phyloP scores from a whole-genome alignment of 2,797 vertebrate species.

The Martes flavigula region DNA sequence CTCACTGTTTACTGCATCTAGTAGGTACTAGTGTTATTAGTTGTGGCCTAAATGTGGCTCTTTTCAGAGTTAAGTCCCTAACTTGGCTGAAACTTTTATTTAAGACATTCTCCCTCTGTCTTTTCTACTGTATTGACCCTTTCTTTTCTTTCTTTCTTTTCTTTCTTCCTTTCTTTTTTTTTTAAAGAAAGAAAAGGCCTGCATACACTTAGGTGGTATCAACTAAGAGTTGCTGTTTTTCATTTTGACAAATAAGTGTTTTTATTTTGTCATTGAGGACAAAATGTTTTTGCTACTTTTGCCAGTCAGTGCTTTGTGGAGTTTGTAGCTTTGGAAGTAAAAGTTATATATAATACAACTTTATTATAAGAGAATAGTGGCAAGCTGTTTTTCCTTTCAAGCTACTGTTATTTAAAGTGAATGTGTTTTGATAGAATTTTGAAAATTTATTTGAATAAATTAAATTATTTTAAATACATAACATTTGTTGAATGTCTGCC shows the following conservation, averaged over 20 bases:
- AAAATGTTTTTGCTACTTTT: slow-evolving; percentile 1
- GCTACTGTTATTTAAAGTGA: not conserved
- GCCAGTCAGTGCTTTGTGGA: not conserved
- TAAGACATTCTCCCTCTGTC: not conserved
- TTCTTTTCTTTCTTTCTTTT: not conserved
- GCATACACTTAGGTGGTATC: not conserved
- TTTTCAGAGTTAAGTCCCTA: not conserved
- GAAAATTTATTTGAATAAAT: not conserved
- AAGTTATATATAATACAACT: not conserved
- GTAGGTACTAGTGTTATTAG: not conserved
- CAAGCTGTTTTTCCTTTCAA: not conserved
- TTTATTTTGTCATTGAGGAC: slow-evolving; percentile 16
- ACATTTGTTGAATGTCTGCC: not conserved
- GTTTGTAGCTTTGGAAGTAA: slow-evolving; percentile 29
- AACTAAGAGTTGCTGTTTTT: slow-evolving; percentile 34
- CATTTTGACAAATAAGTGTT: not conserved
- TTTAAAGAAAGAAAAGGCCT: not conserved
- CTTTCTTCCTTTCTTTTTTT: no score
- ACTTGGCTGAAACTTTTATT: not conserved
- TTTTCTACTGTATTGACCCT: not conserved
- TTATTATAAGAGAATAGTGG: slow-evolving; percentile 24
- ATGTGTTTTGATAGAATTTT: slow-evolving; percentile 18
- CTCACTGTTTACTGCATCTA: not conserved
- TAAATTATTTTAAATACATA: not conserved
- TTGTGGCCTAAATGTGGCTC: not conserved